Percentiles rank a stretch among this genome's conserved stretches.
Conservation (phyloP, 2,888 invertebrate genomes). For the Galeopsomyia nigrocyanea region DNA sequence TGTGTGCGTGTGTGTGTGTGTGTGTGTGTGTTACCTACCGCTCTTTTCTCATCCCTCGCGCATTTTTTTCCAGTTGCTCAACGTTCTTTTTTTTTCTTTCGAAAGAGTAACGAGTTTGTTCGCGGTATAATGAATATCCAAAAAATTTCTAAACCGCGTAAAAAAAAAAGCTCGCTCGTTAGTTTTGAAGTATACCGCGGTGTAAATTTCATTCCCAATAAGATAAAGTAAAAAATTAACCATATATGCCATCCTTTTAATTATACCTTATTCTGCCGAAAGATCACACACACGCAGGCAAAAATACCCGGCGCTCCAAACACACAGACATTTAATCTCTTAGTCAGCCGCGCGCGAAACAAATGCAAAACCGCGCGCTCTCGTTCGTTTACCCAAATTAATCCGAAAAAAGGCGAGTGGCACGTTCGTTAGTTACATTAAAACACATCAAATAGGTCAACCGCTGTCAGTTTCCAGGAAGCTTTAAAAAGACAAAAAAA, state of each 20-base stretch:
- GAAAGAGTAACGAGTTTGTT: constrained; percentile 37
- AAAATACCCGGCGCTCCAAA: no score
- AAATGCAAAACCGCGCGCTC: neutral
- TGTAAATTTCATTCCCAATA: no score
- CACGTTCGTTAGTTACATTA: constrained; percentile 26
- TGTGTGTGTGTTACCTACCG: constrained; percentile 13
- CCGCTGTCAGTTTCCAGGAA: constrained; percentile 38
- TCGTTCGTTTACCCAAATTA: constrained; percentile 29
- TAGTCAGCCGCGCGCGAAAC: constrained; percentile 5
- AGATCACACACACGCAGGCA: no score
- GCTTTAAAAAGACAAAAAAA: constrained; percentile 8
- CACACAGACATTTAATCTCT: neutral
- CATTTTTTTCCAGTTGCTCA: neutral
- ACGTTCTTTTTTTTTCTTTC: constrained; percentile 2
- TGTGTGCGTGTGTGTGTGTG: neutral
- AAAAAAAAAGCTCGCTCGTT: no score
- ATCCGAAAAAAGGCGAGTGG: neutral
- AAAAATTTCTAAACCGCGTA: constrained; percentile 1
- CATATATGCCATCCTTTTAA: no score
- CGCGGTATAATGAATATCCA: constrained; percentile 27
- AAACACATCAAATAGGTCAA: constrained; percentile 39
- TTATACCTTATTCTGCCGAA: no score
- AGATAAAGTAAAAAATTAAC: no score
- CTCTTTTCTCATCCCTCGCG: constrained; percentile 10
- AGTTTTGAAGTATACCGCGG: no score